These are phyloP conservation scores for Paelopatides confundens DNA, from an alignment of 53 echinoderm and acorn worm species.

Conservation along the genomic window DNA sequence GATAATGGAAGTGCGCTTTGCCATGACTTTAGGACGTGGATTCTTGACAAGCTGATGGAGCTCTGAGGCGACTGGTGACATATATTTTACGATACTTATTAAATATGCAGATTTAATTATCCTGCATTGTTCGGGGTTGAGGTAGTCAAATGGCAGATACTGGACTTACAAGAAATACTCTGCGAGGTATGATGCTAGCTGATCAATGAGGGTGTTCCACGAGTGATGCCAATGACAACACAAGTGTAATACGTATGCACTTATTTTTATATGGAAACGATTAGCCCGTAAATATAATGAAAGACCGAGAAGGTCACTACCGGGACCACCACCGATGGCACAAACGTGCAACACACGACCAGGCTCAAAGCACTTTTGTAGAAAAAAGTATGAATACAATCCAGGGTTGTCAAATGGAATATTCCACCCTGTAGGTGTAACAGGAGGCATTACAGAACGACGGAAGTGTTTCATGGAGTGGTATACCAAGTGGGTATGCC, in stretches of 20 bases:
- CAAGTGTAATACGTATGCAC: background rate
- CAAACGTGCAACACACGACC: too few relatives aligned
- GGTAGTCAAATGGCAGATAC: background rate
- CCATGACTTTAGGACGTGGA: background rate
- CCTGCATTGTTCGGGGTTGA: background rate
- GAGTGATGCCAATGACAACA: slow-evolving; percentile 8
- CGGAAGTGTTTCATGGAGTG: background rate
- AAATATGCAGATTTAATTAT: background rate
- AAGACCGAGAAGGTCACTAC: too few relatives aligned
- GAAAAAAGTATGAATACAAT: background rate
- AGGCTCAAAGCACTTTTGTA: slow-evolving; percentile 4
- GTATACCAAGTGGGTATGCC: slow-evolving; percentile 22
- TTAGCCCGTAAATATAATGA: slow-evolving; percentile 18
- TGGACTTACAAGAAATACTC: background rate
- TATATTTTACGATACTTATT: slow-evolving; percentile 1
- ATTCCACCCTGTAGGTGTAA: background rate
- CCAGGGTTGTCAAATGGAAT: slow-evolving; percentile 18
- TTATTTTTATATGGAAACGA: background rate
- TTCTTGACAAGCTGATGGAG: background rate
- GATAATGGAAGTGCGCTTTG: background rate
- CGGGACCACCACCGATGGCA: too few relatives aligned
- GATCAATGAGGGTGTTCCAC: background rate
- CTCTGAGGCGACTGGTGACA: background rate
- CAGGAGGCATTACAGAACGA: background rate
- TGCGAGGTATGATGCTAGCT: background rate